Conservation (phyloP, 2,888 invertebrate species). For the Cylloceria caligata region DNA sequence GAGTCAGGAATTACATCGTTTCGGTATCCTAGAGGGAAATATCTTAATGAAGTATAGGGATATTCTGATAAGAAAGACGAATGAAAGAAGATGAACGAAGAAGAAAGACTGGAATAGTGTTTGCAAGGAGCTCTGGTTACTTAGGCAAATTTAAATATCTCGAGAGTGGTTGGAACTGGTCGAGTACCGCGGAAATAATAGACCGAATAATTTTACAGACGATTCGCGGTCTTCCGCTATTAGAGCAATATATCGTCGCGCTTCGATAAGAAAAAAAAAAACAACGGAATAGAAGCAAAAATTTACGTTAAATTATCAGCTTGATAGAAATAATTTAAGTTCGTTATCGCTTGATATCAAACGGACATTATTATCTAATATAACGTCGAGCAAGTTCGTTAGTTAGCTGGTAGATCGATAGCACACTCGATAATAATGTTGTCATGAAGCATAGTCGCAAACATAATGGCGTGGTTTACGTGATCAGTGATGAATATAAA, state of each 20-base stretch:
- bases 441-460: conserved; percentile 21
- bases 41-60: conserved; percentile 58
- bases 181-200: conserved; percentile 54
- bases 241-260: conserved; percentile 27
- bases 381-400: conserved; percentile 41
- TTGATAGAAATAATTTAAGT: background rate
- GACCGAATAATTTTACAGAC: conserved; percentile 24
- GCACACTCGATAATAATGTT: conserved; percentile 49
- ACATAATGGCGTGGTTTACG: conserved; percentile 44
- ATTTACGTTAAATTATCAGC: conserved; percentile 3
- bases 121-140: conserved; percentile 45
- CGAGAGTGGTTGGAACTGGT: conserved; percentile 24
- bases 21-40: conserved; percentile 38
- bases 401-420: conserved; percentile 47
- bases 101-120: conserved; percentile 49
- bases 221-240: conserved; percentile 29
- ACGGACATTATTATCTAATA: conserved; percentile 46
- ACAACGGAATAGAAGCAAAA: background rate
- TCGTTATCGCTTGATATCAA: conserved; percentile 9
- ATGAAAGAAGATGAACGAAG: conserved; percentile 31
- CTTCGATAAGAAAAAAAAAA: background rate
- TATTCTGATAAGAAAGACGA: conserved; percentile 25
- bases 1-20: conserved; percentile 22
- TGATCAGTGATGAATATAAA: conserved; percentile 65
- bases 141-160: conserved; percentile 62